Base-by-base conservation (phyloP, 1,140 invertebrate genomes). In the Zaprionus capensis region DNA sequence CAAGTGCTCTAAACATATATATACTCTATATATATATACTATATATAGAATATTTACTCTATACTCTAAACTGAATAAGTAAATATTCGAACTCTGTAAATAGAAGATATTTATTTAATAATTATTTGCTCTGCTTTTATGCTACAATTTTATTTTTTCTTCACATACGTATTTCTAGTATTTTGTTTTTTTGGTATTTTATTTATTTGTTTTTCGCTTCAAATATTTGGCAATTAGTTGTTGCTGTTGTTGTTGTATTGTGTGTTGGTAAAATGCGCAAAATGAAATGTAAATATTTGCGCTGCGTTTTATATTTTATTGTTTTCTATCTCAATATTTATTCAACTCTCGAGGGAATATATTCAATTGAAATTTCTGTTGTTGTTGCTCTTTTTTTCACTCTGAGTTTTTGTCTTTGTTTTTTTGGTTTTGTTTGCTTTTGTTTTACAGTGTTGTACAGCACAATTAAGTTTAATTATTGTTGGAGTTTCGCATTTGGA, bases 171-270 rank as follows among this genome's bases (percentile, higher is more conserved):
- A 67, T 75, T 49, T 56, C 64, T 68, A 55, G 12, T 59, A 72
- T 66, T 63, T 65, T 67, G 51, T 57, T 53, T 62, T 62, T 65
- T 31, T 57, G 17, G 46, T 41, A 46, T 34, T 68, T 72, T 76
- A 57, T 77, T 72, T 63, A 70, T 76, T 56, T 67, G 22, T 53
- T 28, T 61, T 78, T 61, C 58, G 82, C 78, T 88, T 87, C 76
- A 82, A 88, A 90, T 90, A 90, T 90, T 90, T 90, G 85, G 85
- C 85, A 90, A 90, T 90, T 82, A 91, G 78, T 84, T 90, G 75
- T 77, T 87, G 69, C 74, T 64, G 38, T 57, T 71, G 41, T 59
- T 34, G 9, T 34, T 34, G 41, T 26, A 2, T 65, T 65, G 57
- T 46, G 14, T 34, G 65, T 62, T 75, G 62, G 72, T 79, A 64